A percentile compares a stretch with the other conserved stretches of the same genome.
phyloP scores from a whole-genome alignment of 2,797 vertebrate genomes.

The Sebastolobus altivelis region DNA sequence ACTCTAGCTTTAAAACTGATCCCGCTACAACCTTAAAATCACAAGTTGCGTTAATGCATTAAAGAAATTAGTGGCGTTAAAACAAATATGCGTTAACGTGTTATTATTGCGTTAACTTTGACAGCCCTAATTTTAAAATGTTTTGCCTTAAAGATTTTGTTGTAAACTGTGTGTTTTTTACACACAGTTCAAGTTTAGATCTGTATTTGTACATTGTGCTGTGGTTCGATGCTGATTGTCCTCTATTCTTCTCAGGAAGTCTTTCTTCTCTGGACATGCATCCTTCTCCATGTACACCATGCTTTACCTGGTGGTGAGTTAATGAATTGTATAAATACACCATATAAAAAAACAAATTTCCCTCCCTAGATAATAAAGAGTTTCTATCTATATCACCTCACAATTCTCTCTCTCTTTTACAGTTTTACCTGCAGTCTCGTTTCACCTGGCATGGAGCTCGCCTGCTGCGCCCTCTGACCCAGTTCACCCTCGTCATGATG shows the following conservation, averaged over 20 bases:
- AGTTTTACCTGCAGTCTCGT: conserved; percentile 98
- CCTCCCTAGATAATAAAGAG: rapidly evolving
- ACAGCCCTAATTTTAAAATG: too few relatives aligned
- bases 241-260: conserved; percentile 89
- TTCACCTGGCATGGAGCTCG: conserved; percentile 98
- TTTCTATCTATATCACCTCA: neutral
- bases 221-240: conserved; percentile 5
- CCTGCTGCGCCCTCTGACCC: conserved; percentile 94
- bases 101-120: too few relatives aligned
- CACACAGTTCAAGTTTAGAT: neutral
- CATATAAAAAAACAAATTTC: neutral
- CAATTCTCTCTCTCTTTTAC: conserved; percentile 1
- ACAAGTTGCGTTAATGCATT: too few relatives aligned
- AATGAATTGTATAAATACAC: neutral
- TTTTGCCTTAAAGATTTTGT: neutral
- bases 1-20: too few relatives aligned
- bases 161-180: too few relatives aligned
- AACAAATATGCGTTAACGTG: too few relatives aligned
- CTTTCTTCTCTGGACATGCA: conserved; percentile 97
- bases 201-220: neutral
- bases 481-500: conserved; percentile 99
- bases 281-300: conserved; percentile 99
- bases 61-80: too few relatives aligned
- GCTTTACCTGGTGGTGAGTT: conserved; percentile 98
- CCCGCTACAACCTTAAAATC: too few relatives aligned